Conservation (phyloP, 2,888 invertebrate genomes). For the Rhorus exstirpatorius region DNA sequence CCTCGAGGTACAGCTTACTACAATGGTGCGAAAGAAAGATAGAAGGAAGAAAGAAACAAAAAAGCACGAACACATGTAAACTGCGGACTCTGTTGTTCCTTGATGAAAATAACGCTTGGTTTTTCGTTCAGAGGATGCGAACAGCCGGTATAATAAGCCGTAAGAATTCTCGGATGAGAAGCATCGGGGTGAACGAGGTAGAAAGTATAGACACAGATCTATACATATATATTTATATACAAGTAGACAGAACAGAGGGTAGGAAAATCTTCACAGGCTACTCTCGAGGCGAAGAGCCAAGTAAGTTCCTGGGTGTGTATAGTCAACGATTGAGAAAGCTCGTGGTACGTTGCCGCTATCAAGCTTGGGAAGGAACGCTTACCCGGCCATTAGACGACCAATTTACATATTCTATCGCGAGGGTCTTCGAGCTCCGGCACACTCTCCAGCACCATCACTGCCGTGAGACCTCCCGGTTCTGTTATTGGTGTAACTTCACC, state of each 20-base stretch:
- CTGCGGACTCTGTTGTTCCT: slow-evolving; percentile 18
- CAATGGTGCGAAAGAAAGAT: not conserved
- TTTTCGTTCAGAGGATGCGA: slow-evolving; percentile 21
- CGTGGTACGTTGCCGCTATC: slow-evolving; percentile 51
- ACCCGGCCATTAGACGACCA: slow-evolving; percentile 75
- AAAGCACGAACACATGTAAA: slow-evolving; percentile 1
- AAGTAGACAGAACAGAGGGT: slow-evolving; percentile 11
- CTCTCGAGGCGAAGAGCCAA: slow-evolving; percentile 52
- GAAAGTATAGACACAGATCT: slow-evolving; percentile 22
- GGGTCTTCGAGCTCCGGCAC: slow-evolving; percentile 65
- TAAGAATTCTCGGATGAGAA: slow-evolving; percentile 34
- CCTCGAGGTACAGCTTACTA: slow-evolving; percentile 27
- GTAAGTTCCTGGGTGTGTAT: slow-evolving; percentile 37
- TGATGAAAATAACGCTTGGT: slow-evolving; percentile 58
- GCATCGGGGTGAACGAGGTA: slow-evolving; percentile 12
- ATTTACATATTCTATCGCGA: slow-evolving; percentile 78
- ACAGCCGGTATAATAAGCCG: slow-evolving; percentile 39
- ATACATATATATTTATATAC: not conserved
- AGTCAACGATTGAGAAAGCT: slow-evolving; percentile 60
- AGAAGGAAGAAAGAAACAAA: not conserved
- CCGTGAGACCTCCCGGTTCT: slow-evolving; percentile 70
- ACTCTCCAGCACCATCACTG: slow-evolving; percentile 21
- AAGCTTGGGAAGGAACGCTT: slow-evolving; percentile 70
- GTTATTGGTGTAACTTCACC: slow-evolving; percentile 79
- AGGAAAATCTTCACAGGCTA: slow-evolving; percentile 49